These are phyloP conservation scores for Ormyrus rosae DNA, from an alignment of 2,888 invertebrate genomes.

Conservation along the genomic window DNA sequence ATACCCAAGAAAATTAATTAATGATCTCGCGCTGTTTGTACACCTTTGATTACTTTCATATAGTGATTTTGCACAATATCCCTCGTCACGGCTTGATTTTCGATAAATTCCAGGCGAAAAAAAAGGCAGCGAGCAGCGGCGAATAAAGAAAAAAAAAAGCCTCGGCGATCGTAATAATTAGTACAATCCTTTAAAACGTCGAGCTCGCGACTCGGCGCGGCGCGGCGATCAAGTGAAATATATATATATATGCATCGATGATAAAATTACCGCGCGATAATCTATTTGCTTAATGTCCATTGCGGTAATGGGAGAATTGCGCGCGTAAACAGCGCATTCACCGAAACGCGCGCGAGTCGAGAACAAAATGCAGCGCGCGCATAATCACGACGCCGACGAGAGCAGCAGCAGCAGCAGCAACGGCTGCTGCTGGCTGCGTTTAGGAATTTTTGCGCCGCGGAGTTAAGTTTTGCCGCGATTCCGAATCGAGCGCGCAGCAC, in stretches of 20 bases:
- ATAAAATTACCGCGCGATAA: conserved; percentile 45
- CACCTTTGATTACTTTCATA: conserved; percentile 33
- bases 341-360: not conserved
- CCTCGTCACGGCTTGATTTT: not conserved
- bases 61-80: conserved; percentile 30
- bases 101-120: not conserved
- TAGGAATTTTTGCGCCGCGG: too few species aligned
- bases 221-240: conserved; percentile 29
- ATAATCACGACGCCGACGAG: too few species aligned
- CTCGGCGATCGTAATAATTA: conserved; percentile 36
- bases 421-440: too few species aligned
- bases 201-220: not conserved
- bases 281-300: conserved; percentile 28
- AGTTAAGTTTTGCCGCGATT: too few species aligned
- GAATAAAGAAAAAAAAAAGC: not conserved
- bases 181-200: conserved; percentile 30
- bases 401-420: too few species aligned
- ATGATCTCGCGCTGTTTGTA: conserved; percentile 13
- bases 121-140: not conserved
- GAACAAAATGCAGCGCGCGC: not conserved
- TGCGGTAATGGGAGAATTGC: conserved; percentile 28
- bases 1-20: conserved; percentile 29
- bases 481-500: too few species aligned
- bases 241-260: conserved; percentile 13
- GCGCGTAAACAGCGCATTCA: conserved; percentile 1